Conservation (phyloP, 2,888 invertebrate species). For the Drymonia ruficornis region DNA sequence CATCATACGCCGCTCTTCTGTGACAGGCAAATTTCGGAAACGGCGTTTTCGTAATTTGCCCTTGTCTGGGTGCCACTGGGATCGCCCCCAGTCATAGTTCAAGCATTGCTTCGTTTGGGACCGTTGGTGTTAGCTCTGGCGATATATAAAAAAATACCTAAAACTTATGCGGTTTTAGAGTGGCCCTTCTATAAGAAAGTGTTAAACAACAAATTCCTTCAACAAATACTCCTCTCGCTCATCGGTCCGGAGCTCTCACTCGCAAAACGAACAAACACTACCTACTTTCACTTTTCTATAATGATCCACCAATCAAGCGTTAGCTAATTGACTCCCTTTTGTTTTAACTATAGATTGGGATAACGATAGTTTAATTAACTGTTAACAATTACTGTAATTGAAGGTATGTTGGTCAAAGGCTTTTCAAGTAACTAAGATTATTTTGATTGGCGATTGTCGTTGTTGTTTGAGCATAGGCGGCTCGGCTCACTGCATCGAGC, state of each 20-base stretch:
- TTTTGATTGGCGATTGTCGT: no score
- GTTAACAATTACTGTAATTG: background rate
- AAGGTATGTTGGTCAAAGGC: background rate
- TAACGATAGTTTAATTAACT: background rate
- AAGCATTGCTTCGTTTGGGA: no score
- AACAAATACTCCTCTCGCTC: background rate
- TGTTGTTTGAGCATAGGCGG: no score
- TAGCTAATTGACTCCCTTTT: background rate
- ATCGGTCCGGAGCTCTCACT: background rate
- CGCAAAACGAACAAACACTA: background rate
- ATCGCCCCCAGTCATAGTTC: no score
- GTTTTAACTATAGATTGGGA: background rate
- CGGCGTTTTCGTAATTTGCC: no score
- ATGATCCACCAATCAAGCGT: constrained; percentile 1
- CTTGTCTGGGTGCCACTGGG: no score
- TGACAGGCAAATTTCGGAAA: no score
- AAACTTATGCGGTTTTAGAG: background rate
- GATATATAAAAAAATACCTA: no score
- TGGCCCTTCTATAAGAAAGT: background rate
- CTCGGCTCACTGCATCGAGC: no score
- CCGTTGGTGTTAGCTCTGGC: no score
- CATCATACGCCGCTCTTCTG: no score
- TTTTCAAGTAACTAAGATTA: no score
- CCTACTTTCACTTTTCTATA: constrained; percentile 1
- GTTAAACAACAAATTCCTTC: background rate